phyloP scores from a whole-genome alignment of 2,888 invertebrate genomes.

The Machimus rusticus region DNA sequence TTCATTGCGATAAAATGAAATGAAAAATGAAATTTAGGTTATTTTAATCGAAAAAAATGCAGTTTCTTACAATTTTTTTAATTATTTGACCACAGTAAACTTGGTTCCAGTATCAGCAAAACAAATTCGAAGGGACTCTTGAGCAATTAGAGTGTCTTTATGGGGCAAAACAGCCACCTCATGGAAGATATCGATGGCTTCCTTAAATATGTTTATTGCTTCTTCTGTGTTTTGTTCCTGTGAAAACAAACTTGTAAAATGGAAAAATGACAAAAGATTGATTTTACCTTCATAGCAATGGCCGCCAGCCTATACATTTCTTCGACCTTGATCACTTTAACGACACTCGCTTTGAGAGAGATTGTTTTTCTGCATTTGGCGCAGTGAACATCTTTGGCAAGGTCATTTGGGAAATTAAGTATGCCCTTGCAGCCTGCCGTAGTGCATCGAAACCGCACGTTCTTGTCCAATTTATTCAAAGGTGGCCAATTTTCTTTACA shows the following conservation, averaged over 20 bases:
- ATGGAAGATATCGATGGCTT: conserved; percentile 70
- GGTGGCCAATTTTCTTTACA: conserved; percentile 80
- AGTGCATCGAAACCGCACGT: conserved; percentile 64
- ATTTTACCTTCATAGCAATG: conserved; percentile 54
- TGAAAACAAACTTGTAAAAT: conserved; percentile 58
- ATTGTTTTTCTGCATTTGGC: conserved; percentile 65
- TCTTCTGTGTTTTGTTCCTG: conserved; percentile 66
- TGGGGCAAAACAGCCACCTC: conserved; percentile 72
- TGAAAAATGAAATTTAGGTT: no score
- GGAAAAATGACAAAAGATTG: background rate
- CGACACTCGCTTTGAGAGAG: conserved; percentile 62
- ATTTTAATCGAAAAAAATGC: no score
- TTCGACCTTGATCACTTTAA: conserved; percentile 63
- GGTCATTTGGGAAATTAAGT: conserved; percentile 63
- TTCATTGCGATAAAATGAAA: no score
- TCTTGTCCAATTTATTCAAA: conserved; percentile 68
- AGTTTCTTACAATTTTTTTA: no score
- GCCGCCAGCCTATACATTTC: conserved; percentile 64
- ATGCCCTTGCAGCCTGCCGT: conserved; percentile 63
- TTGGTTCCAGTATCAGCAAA: conserved; percentile 64
- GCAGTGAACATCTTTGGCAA: conserved; percentile 64
- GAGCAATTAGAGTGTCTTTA: conserved; percentile 72
- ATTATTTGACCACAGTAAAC: background rate
- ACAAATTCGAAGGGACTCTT: conserved; percentile 74
- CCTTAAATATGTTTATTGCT: conserved; percentile 67